These are phyloP conservation scores for Burhinus bistriatus DNA, from an alignment of 2,113 vertebrate species.

Conservation along the genomic window DNA sequence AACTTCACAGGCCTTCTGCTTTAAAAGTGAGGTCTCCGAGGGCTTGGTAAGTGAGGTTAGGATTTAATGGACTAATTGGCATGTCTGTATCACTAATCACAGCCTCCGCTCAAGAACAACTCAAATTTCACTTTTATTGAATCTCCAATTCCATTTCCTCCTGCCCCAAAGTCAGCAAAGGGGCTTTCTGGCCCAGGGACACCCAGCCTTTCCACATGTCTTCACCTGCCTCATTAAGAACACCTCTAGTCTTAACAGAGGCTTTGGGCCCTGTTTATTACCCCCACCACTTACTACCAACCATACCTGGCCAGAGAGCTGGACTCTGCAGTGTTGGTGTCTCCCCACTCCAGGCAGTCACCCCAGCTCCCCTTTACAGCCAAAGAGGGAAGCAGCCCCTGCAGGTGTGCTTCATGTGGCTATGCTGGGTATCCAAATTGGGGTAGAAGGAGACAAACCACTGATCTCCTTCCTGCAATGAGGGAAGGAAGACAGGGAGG, in stretches of 20 bases:
- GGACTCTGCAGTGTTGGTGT: neutral
- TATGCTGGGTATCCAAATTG: accelerated
- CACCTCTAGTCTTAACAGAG: neutral
- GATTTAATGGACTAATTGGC: neutral
- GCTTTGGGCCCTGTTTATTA: neutral
- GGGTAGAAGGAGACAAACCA: neutral
- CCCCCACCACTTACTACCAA: neutral
- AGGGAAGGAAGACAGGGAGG: neutral
- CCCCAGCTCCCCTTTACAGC: neutral
- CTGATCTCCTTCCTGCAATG: neutral
- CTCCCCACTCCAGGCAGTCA: neutral
- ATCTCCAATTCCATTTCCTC: neutral
- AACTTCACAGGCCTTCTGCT: neutral
- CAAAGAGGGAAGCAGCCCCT: neutral
- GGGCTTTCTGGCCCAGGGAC: neutral
- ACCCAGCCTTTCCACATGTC: too few species aligned
- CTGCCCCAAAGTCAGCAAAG: neutral
- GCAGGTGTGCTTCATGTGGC: neutral
- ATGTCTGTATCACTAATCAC: neutral
- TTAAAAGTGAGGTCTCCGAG: neutral
- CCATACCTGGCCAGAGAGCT: neutral
- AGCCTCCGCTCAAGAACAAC: neutral
- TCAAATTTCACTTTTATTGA: neutral
- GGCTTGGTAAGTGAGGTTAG: neutral
- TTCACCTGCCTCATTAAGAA: neutral